Percentiles rank a stretch among this genome's conserved stretches.
These are phyloP conservation scores for Lemur catta DNA, from an alignment of 2,797 vertebrate genomes.

Conservation along the genomic window DNA sequence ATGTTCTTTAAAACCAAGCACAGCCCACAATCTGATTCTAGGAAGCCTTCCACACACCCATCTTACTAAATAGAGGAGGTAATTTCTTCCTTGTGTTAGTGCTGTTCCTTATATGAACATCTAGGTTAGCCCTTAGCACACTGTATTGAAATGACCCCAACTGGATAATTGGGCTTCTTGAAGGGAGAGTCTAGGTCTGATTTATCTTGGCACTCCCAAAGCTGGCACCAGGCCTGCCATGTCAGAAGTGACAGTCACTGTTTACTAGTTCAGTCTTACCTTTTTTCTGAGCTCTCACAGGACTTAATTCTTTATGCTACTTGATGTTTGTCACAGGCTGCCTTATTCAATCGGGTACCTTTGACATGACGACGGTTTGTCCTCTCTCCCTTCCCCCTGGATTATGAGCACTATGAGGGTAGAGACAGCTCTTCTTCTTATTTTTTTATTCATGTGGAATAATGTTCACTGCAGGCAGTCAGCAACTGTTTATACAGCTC, in stretches of 20 bases:
- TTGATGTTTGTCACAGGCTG: neutral
- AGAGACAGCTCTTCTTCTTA: neutral
- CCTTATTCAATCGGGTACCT: neutral
- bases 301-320: neutral
- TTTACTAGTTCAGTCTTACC: neutral
- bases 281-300: neutral
- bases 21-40: constrained; percentile 4
- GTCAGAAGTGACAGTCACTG: neutral
- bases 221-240: neutral
- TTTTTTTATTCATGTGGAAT: neutral
- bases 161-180: neutral
- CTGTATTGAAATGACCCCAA: neutral
- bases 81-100: neutral
- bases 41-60: neutral
- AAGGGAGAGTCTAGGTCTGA: neutral
- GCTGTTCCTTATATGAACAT: neutral
- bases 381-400: neutral
- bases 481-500: neutral
- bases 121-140: neutral
- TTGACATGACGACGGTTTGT: neutral
- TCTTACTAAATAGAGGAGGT: neutral
- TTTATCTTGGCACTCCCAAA: neutral
- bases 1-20: neutral
- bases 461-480: neutral
- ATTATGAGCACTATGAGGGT: neutral